A percentile compares a stretch with the other conserved stretches of the same genome.
These are phyloP conservation scores for Plemyria rubiginata DNA, from an alignment of 2,888 invertebrate genomes.

Conservation along the genomic window DNA sequence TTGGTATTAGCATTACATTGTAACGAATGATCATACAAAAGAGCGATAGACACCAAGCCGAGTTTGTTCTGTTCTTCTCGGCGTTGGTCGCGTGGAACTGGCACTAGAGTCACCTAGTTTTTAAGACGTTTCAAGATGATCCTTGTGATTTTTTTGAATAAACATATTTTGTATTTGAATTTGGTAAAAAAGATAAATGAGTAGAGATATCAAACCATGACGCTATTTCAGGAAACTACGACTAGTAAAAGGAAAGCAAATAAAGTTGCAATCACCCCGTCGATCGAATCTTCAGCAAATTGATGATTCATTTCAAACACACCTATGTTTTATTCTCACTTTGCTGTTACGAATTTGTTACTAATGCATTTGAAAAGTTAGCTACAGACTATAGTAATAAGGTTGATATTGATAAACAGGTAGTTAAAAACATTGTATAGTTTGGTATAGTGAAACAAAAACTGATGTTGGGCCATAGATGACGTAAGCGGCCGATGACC, in stretches of 20 bases:
- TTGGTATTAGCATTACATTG: no score
- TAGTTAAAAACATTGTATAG: conserved; percentile 30
- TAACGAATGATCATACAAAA: no score
- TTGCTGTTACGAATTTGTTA: conserved; percentile 30
- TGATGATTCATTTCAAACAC: conserved; percentile 45
- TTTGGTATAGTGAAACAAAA: conserved; percentile 61
- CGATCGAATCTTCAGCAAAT: conserved; percentile 30
- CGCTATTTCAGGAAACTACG: neutral
- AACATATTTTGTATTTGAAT: no score
- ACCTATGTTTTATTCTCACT: conserved; percentile 39
- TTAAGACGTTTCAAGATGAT: no score
- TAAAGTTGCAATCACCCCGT: conserved; percentile 30
- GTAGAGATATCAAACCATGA: no score
- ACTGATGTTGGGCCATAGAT: conserved; percentile 64
- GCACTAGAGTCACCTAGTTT: no score
- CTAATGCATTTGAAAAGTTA: conserved; percentile 12
- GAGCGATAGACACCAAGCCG: no score
- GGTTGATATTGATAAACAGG: conserved; percentile 29
- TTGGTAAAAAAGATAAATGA: no score
- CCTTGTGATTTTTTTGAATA: no score
- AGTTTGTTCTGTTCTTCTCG: no score
- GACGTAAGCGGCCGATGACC: conserved; percentile 73
- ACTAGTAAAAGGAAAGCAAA: neutral
- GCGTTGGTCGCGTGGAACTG: no score
- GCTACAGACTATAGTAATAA: conserved; percentile 18